Percentiles rank a stretch among this genome's conserved stretches.
Evolutionary conservation across 2,797 vertebrate species (phyloP).

Genomic region (Eupleurogrammus muticus): DNA sequence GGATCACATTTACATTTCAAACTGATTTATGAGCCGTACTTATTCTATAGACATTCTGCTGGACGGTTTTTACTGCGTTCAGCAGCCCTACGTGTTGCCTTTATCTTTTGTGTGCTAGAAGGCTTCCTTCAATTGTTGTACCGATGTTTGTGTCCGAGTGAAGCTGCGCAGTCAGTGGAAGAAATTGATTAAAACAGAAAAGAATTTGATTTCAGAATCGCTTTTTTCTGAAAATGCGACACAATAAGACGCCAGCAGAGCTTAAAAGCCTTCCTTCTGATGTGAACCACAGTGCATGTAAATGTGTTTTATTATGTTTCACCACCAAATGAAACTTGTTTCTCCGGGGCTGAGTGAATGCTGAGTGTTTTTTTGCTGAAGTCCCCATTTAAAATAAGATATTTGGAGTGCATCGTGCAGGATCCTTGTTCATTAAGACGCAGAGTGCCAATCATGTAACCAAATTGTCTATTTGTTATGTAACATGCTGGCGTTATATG

Average conservation of each 20-base stretch:
- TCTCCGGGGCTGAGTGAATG: conserved; percentile 24
- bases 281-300: conserved; percentile 35
- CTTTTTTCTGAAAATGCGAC: conserved; percentile 34
- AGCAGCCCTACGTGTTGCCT: conserved; percentile 45
- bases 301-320: conserved; percentile 41
- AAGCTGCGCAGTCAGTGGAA: conserved; percentile 29
- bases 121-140: conserved; percentile 36
- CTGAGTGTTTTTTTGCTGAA: conserved; percentile 5
- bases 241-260: conserved; percentile 23
- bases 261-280: conserved; percentile 50
- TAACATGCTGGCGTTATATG: conserved; percentile 48
- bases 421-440: conserved; percentile 47
- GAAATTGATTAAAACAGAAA: conserved; percentile 22
- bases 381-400: conserved; percentile 34
- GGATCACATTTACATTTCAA: conserved; percentile 12
- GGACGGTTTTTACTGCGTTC: conserved; percentile 2
- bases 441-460: conserved; percentile 61
- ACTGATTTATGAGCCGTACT: not conserved
- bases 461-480: conserved; percentile 43
- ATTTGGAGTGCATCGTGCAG: conserved; percentile 29
- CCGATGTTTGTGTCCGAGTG: conserved; percentile 28
- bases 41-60: conserved; percentile 20
- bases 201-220: conserved; percentile 9
- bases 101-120: conserved; percentile 22
- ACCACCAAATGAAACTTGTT: conserved; percentile 36